Percentiles rank a stretch among this genome's conserved stretches.
Conservation (phyloP, 2,113 vertebrate genomes). For the Rhineura floridana region DNA sequence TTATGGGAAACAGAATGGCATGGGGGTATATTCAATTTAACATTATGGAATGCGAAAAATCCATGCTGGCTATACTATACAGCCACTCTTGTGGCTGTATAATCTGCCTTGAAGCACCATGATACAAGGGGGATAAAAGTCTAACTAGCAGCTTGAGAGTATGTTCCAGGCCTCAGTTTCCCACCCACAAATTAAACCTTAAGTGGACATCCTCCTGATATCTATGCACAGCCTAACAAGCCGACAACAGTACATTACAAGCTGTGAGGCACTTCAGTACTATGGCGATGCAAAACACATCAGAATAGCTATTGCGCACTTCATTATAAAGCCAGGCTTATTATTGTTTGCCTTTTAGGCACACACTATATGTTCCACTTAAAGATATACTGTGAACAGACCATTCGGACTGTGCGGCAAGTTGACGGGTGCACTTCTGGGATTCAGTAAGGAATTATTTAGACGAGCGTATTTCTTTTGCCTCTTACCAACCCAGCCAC, state of each 20-base stretch:
- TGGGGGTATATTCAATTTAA: too few relatives aligned
- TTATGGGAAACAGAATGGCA: too few relatives aligned
- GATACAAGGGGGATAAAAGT: neutral
- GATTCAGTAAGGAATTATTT: neutral
- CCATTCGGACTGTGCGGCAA: neutral
- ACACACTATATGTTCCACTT: neutral
- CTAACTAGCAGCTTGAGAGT: neutral
- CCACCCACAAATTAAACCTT: neutral
- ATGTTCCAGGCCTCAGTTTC: neutral
- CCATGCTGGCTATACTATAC: too few relatives aligned
- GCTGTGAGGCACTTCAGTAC: neutral
- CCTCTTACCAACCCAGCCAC: neutral
- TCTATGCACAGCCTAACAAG: neutral
- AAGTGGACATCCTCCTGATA: neutral
- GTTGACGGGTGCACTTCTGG: constrained; percentile 5
- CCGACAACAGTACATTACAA: neutral
- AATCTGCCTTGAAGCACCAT: neutral
- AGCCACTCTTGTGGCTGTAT: too few relatives aligned
- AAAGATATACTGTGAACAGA: neutral
- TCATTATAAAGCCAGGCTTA: neutral
- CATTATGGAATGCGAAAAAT: too few relatives aligned
- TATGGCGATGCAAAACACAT: neutral
- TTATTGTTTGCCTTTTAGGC: neutral
- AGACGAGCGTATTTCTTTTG: neutral
- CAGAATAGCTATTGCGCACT: neutral